These are phyloP conservation scores for Drosophila willistoni DNA, from an alignment of 1,140 invertebrate species.

Conservation along the genomic window DNA sequence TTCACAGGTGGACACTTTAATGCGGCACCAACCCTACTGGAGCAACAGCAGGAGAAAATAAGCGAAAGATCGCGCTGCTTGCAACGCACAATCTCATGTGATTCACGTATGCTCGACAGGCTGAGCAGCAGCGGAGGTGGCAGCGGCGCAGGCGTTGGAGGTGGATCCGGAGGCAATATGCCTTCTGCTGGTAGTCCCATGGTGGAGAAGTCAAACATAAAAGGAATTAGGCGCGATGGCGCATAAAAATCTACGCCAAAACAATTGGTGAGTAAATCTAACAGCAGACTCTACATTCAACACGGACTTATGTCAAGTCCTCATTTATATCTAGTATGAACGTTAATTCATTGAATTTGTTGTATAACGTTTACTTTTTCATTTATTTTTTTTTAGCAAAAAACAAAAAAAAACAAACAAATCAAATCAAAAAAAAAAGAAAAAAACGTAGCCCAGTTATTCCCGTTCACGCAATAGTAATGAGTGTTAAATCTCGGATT, in stretches of 20 bases:
- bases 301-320: too few relatives aligned
- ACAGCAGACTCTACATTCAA: too few relatives aligned
- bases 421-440: not conserved
- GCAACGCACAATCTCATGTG: slow-evolving; percentile 84
- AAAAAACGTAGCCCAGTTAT: slow-evolving; percentile 27
- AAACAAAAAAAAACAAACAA: not conserved
- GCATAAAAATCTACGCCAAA: slow-evolving; percentile 7
- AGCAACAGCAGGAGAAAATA: slow-evolving; percentile 89
- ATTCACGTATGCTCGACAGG: slow-evolving; percentile 65
- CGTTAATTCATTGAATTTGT: too few relatives aligned
- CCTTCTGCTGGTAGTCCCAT: not conserved
- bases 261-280: not conserved
- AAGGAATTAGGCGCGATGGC: slow-evolving; percentile 45
- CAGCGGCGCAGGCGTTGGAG: slow-evolving; percentile 20
- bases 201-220: slow-evolving; percentile 47
- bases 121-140: slow-evolving; percentile 36
- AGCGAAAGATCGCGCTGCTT: slow-evolving; percentile 87
- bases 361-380: too few relatives aligned
- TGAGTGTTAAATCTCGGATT: not conserved
- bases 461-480: not conserved
- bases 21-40: slow-evolving; percentile 88
- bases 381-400: too few relatives aligned
- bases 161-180: slow-evolving; percentile 16
- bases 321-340: too few relatives aligned
- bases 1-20: slow-evolving; percentile 84